Evolutionary conservation across 2,113 vertebrate species (phyloP), one percentile per base, ranked within the genome.

Genomic region (Clarias batrachus): DNA sequence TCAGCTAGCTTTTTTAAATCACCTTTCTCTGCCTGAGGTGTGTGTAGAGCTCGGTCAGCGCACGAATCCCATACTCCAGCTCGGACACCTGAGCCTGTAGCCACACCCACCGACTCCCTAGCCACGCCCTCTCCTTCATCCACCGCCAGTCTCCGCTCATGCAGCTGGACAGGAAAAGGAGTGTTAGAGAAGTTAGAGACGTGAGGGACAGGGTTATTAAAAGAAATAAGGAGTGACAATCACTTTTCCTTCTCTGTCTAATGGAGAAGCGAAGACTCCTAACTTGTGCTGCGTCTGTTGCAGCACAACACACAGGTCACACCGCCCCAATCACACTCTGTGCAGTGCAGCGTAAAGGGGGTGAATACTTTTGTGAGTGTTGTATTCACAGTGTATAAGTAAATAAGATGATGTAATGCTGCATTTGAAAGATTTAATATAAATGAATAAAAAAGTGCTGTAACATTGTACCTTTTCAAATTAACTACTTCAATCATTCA

Each of bases 81-180:
- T 94, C 93, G 0, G 92, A 92, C 80, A 94, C 92, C 23, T 93
- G 93, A 88, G 93, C 93, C 87, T 94, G 94, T 30, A 95, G 87
- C 93, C 94, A 94, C 0, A 88, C 94, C 94, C 94, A 95, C 3
- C 89, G 87, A 84, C 93, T 95, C 57, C 92, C 92, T 57, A 94
- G 89, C 70, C 92, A 89, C 17, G 93, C 92, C 88, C 93, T 91
- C 84, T 92, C 90, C 85, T 89, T 70, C 0, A 80, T 92, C 93
- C 93, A 94, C 83, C 89, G 89, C 91, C 91, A 89, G 63, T 92
- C 91, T 8, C 91, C 87, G 16, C 59, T 88, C 37, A 0, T 37
- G n/a, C 7, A 68, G 37, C 94, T 93, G 88, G 56, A 66, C 25
- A 82, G 11, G 16, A 27, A 52, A 48, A 52, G n/a, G 65, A 16